A percentile compares a stretch with the other conserved stretches of the same genome.
These are phyloP conservation scores for Protaetia brevitarsis DNA, from an alignment of 1,140 invertebrate species.

Conservation along the genomic window DNA sequence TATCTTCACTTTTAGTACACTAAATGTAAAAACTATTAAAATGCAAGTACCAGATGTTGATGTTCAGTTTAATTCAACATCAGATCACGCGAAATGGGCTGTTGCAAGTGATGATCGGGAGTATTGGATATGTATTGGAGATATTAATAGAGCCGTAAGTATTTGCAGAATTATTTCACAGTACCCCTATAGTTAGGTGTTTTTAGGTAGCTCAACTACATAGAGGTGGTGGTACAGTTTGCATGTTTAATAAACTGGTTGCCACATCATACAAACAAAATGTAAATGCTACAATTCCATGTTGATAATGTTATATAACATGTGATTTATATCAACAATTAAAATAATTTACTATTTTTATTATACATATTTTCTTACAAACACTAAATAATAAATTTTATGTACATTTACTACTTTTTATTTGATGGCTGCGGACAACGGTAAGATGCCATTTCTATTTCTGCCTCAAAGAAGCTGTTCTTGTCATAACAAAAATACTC, in stretches of 20 bases:
- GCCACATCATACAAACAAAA: conserved; percentile 28
- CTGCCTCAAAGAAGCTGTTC: conserved; percentile 76
- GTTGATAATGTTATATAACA: not conserved
- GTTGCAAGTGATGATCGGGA: conserved; percentile 54
- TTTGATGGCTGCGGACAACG: conserved; percentile 69
- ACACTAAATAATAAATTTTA: not conserved
- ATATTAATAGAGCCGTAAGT: conserved; percentile 85
- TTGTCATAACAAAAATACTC: conserved; percentile 82
- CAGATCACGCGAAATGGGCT: conserved; percentile 93
- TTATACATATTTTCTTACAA: not conserved
- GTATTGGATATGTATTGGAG: conserved; percentile 82
- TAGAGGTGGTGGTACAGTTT: conserved; percentile 81
- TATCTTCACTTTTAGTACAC: conserved; percentile 55
- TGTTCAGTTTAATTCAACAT: conserved; percentile 66
- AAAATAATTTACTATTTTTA: conserved; percentile 14
- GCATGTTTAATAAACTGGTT: conserved; percentile 48
- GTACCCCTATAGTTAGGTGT: conserved; percentile 19
- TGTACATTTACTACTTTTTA: conserved; percentile 23
- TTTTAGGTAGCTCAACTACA: conserved; percentile 68
- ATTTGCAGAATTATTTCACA: conserved; percentile 34
- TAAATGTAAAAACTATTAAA: conserved; percentile 64
- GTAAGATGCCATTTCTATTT: conserved; percentile 78
- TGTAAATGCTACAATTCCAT: not conserved
- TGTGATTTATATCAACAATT: not conserved
- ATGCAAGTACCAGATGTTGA: conserved; percentile 47